Percentiles rank a stretch among this genome's conserved stretches.
Conservation (phyloP, 1,140 invertebrate genomes). For the Agrilus planipennis region DNA sequence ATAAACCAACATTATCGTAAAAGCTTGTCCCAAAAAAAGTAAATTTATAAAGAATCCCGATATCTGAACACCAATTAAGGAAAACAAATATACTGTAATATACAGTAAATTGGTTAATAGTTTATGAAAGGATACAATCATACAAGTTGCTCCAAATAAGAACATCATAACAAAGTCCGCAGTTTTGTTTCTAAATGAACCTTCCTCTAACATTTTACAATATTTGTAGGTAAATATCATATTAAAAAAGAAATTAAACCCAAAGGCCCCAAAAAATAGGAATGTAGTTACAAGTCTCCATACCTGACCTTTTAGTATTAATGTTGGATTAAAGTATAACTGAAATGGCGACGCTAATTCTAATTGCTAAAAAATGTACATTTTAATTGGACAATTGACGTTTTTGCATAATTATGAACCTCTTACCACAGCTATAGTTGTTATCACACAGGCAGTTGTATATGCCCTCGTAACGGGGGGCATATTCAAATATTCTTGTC, state of each 20-base stretch:
- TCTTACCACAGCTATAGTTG: conserved; percentile 89
- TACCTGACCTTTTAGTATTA: conserved; percentile 88
- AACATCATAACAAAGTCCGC: conserved; percentile 99
- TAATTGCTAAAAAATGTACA: conserved; percentile 71
- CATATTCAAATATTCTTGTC: conserved; percentile 89
- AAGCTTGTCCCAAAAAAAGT: conserved; percentile 95
- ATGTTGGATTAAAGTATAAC: conserved; percentile 95
- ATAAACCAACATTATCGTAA: conserved; percentile 99
- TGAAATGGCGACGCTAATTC: conserved; percentile 95
- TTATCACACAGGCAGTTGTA: conserved; percentile 94
- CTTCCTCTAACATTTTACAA: conserved; percentile 97
- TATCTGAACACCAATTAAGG: conserved; percentile 50
- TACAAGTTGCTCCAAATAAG: conserved; percentile 78
- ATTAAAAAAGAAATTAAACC: conserved; percentile 99
- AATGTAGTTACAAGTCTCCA: conserved; percentile 97
- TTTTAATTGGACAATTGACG: neutral
- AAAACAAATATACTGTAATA: conserved; percentile 14
- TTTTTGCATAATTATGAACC: conserved; percentile 5
- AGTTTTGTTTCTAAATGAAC: conserved; percentile 88
- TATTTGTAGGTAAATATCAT: conserved; percentile 99
- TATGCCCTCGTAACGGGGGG: conserved; percentile 93
- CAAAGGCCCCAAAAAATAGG: conserved; percentile 94
- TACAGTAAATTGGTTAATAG: neutral
- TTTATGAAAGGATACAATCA: conserved; percentile 68
- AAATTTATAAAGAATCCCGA: conserved; percentile 96